A percentile compares a stretch with the other conserved stretches of the same genome.
Conservation (phyloP, 2,113 vertebrate genomes). For the Ursus arctos region DNA sequence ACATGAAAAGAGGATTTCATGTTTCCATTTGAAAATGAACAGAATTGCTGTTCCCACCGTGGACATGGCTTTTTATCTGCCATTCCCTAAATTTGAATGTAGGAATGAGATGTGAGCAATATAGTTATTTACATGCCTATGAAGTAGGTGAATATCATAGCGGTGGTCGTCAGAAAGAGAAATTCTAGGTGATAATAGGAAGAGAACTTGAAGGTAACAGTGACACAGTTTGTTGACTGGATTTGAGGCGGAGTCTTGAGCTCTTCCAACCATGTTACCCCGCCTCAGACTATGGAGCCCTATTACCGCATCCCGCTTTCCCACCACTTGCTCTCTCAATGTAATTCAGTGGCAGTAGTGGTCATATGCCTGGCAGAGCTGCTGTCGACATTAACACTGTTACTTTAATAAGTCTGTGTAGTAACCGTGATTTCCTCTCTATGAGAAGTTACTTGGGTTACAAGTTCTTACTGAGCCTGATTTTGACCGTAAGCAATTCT, state of each 20-base stretch:
- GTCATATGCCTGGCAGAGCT: not conserved
- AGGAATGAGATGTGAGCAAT: not conserved
- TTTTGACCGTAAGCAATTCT: not conserved
- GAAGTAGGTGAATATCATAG: not conserved
- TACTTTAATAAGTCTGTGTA: not conserved
- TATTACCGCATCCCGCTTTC: fast-evolving
- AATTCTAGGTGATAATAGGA: not conserved
- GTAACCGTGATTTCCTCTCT: not conserved
- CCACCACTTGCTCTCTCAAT: not conserved
- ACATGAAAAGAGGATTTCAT: not conserved
- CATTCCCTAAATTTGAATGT: not conserved
- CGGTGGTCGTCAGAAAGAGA: not conserved
- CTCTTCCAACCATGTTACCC: not conserved
- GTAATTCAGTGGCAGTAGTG: not conserved
- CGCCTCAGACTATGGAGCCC: not conserved
- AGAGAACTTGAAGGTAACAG: not conserved
- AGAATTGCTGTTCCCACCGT: not conserved
- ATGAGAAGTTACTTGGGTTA: not conserved
- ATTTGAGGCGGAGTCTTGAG: not conserved
- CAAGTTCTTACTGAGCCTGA: not conserved
- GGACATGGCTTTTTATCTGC: not conserved
- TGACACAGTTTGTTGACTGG: not conserved
- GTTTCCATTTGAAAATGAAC: constrained; percentile 20
- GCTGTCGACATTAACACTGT: not conserved
- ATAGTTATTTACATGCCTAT: not conserved